Percentiles rank a stretch among this genome's conserved stretches.
Conservation (phyloP, 2,113 vertebrate species). For the Salvelinus sp. region DNA sequence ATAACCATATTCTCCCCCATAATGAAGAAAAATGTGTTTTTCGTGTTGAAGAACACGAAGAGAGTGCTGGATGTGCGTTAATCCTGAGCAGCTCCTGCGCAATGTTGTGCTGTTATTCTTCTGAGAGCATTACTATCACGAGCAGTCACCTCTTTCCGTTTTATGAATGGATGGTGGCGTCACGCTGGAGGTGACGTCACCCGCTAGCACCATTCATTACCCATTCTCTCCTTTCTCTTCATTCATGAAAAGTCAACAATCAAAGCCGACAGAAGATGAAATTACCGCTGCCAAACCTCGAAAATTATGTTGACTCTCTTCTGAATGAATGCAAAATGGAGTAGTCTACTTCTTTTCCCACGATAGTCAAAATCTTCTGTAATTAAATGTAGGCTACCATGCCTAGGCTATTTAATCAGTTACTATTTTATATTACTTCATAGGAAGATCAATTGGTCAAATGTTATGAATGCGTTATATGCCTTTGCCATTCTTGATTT, state of each 20-base stretch:
- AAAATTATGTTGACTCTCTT: background rate
- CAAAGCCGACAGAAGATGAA: conserved; percentile 52
- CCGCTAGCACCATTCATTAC: conserved; percentile 29
- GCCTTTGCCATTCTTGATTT: too few relatives aligned
- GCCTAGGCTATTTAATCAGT: too few relatives aligned
- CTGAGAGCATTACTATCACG: conserved; percentile 60
- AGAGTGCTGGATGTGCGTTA: conserved; percentile 9
- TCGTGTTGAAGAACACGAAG: conserved; percentile 1
- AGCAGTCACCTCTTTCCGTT: conserved; percentile 50
- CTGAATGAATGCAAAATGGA: too few relatives aligned
- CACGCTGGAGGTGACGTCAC: conserved; percentile 56
- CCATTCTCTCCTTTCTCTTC: conserved; percentile 41
- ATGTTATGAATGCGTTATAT: too few relatives aligned
- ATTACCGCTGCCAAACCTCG: conserved; percentile 1
- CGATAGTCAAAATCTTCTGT: too few relatives aligned
- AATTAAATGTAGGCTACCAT: too few relatives aligned
- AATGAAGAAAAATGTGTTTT: background rate
- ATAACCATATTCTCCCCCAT: conserved; percentile 63
- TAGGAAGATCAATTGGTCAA: too few relatives aligned
- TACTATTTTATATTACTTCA: too few relatives aligned
- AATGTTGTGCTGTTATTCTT: conserved; percentile 44
- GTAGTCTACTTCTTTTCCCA: too few relatives aligned
- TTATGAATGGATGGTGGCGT: conserved; percentile 64
- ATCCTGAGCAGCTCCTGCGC: conserved; percentile 33
- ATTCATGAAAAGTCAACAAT: conserved; percentile 64